Evolutionary conservation across 1,140 invertebrate species (phyloP).

Genomic region (Lineus longissimus): DNA sequence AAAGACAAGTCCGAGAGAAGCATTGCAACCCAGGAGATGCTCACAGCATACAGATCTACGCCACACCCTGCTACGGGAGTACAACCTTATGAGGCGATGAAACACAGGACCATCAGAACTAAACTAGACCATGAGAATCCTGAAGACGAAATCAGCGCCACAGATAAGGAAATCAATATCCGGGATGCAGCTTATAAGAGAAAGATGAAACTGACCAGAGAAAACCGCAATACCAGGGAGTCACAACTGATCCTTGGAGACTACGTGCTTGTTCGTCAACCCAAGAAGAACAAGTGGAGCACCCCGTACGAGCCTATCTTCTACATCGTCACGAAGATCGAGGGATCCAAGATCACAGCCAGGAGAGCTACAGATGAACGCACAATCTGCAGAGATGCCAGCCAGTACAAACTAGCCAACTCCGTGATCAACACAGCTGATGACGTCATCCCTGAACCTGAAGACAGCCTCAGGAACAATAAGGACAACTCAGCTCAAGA

Average conservation of each 20-base stretch:
- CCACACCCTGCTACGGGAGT: conserved; percentile 15
- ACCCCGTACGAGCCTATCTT: conserved; percentile 7
- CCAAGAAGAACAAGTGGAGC: conserved; percentile 1
- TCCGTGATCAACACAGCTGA: background rate
- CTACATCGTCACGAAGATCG: background rate
- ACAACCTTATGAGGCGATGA: conserved; percentile 8
- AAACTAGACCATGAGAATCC: background rate
- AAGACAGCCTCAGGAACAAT: too few relatives aligned
- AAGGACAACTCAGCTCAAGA: too few relatives aligned
- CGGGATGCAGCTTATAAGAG: background rate
- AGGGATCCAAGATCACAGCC: background rate
- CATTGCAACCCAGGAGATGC: conserved; percentile 9
- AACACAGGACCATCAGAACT: background rate
- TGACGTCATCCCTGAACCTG: too few relatives aligned
- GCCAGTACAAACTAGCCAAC: conserved; percentile 7
- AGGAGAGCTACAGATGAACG: conserved; percentile 7
- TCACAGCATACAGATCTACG: conserved; percentile 17
- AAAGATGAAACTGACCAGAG: background rate
- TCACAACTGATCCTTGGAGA: background rate
- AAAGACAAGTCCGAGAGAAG: background rate
- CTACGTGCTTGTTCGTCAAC: background rate
- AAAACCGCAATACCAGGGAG: conserved; percentile 3
- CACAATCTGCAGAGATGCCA: conserved; percentile 1
- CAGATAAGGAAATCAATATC: background rate
- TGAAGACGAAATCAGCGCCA: background rate